Conservation (phyloP, 1,140 invertebrate species). For the Galleria mellonella region DNA sequence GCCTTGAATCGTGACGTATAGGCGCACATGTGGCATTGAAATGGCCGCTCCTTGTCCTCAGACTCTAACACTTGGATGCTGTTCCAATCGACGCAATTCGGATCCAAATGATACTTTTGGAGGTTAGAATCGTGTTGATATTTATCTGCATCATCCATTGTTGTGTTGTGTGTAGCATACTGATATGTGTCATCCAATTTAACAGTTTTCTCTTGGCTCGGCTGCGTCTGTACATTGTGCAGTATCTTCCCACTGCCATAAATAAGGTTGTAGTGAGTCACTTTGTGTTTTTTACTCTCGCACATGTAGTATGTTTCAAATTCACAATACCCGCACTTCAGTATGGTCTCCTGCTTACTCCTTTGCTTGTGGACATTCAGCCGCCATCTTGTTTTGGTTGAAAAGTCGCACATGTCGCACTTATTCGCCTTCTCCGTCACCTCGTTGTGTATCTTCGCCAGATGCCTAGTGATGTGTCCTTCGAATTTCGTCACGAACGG, state of each 20-base stretch:
- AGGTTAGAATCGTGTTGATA: no score
- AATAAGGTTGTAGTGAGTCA: conserved; percentile 27
- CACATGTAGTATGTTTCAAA: conserved; percentile 37
- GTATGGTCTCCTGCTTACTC: conserved; percentile 18
- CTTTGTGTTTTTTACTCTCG: conserved; percentile 38
- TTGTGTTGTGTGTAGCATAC: no score
- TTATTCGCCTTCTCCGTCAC: conserved; percentile 29
- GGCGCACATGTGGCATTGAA: conserved; percentile 33
- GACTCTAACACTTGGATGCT: conserved; percentile 41
- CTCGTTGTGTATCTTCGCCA: conserved; percentile 45
- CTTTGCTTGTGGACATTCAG: conserved; percentile 39
- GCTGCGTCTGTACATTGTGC: no score
- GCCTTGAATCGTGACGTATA: conserved; percentile 48
- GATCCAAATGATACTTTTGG: background rate
- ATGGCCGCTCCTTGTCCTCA: conserved; percentile 28
- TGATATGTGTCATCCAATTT: no score
- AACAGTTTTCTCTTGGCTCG: no score
- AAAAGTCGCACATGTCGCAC: conserved; percentile 44
- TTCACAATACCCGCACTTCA: conserved; percentile 33
- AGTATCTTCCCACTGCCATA: conserved; percentile 2
- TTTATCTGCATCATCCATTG: no score
- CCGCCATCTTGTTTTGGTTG: conserved; percentile 36
- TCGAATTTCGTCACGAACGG: conserved; percentile 40
- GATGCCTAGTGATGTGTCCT: conserved; percentile 41
- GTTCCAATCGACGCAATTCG: conserved; percentile 35